Evolutionary conservation across 2,797 vertebrate species (phyloP).

Genomic region (Sandelia bainsii): DNA sequence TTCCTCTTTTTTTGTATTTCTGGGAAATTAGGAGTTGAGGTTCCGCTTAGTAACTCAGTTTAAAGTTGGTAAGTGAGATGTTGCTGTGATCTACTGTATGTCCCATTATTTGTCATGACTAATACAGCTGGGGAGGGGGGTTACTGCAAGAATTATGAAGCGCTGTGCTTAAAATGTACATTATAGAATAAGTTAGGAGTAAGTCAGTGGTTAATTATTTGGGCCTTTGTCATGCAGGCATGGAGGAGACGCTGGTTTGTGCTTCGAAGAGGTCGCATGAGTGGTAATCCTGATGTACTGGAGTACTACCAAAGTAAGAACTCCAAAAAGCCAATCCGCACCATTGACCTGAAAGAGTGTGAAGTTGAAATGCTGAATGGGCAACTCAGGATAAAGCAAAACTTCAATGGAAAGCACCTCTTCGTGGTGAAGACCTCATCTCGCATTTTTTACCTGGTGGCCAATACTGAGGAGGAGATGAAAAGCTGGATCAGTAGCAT

Average conservation of each 20-base stretch:
- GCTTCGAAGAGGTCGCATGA: slow-evolving; percentile 94
- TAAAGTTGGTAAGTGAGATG: slow-evolving; percentile 55
- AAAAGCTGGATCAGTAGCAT: slow-evolving; percentile 94
- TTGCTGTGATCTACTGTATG: slow-evolving; percentile 36
- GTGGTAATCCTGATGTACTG: slow-evolving; percentile 94
- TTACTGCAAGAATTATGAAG: slow-evolving; percentile 1
- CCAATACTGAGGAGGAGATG: slow-evolving; percentile 98
- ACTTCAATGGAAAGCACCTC: slow-evolving; percentile 93
- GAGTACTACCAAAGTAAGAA: slow-evolving; percentile 95
- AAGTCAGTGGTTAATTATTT: slow-evolving; percentile 13
- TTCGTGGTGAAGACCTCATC: slow-evolving; percentile 93
- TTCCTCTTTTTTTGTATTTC: slow-evolving; percentile 83
- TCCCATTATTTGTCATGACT: slow-evolving; percentile 50
- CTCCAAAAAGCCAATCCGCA: slow-evolving; percentile 93
- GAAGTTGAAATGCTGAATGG: slow-evolving; percentile 90
- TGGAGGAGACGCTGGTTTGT: slow-evolving; percentile 99
- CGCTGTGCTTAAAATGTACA: slow-evolving; percentile 6
- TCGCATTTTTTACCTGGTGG: slow-evolving; percentile 96
- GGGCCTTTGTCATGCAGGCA: slow-evolving; percentile 82
- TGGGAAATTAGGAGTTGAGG: slow-evolving; percentile 77
- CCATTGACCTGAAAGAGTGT: slow-evolving; percentile 94
- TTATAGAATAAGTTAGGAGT: not conserved
- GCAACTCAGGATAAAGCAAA: slow-evolving; percentile 88
- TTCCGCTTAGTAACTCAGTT: slow-evolving; percentile 74
- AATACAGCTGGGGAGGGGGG: slow-evolving; percentile 11